Base-by-base conservation (phyloP, 2,113 vertebrate species). In the Odocoileus virginianus region DNA sequence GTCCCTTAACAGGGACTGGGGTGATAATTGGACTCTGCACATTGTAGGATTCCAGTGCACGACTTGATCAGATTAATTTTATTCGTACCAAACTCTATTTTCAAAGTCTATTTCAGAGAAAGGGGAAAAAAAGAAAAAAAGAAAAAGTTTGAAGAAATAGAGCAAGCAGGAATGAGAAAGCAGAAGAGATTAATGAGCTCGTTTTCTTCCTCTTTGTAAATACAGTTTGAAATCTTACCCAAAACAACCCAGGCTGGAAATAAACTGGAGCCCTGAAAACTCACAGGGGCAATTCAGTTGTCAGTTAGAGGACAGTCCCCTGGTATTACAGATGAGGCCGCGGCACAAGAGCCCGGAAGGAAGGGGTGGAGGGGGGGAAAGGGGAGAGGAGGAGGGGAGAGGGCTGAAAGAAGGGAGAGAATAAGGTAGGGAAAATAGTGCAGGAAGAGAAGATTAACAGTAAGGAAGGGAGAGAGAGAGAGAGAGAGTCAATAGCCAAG, bases 31-130 rank as follows among this genome's bases (percentile, higher is more conserved):
- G 33, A 95, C 40, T 57, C 28, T 25, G 33, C 10, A 86, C 30
- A 74, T 87, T 27, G 74, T 93, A 36, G 50, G 30, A 95, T 86
- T 96, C n/a, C 27, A 97, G 40, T 43, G 97, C 19, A 89, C 19
- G 47, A 86, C 36, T 86, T 87, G 50, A 94, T 91, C 55, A 95
- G 61, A 47, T 87, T 97, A 91, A 91, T 98, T 91, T 93, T 91
- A 89, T 71, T 71, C 28, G 71, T 94, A 71, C 60, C 47, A 58
- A 95, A 90, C 64, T 27, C 45, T 97, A 83, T 95, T 96, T 96
- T 96, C 67, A 90, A 97, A 91, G 82, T 96, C 96, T 95, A 78
- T 94, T 96, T 95, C 54, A 30, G 54, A 95, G 87, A 87, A 82
- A 36, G 58, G 28, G 60, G 4, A 23, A 11, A 1, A 61, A 71